Conservation (phyloP, 2,113 vertebrate genomes). For the Fulica atra region DNA sequence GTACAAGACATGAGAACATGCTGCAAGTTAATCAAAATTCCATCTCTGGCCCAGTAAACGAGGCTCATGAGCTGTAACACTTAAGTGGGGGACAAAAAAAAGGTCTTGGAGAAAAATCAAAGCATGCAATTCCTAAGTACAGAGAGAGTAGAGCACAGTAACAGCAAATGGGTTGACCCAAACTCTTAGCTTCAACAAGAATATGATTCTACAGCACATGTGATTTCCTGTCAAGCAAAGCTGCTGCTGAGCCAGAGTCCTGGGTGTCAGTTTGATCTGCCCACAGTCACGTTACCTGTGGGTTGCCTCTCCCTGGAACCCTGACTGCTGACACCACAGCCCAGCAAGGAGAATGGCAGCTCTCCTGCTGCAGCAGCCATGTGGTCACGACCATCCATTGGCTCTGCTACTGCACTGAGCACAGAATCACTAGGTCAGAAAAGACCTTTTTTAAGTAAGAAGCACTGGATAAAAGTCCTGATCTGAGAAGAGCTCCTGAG, state of each 20-base stretch:
- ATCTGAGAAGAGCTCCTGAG: not conserved
- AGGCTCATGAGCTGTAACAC: not conserved
- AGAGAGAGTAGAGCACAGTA: not conserved
- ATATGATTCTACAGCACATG: not conserved
- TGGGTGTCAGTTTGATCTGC: not conserved
- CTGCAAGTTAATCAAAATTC: not conserved
- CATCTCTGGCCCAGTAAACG: not conserved
- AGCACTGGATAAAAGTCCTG: not conserved
- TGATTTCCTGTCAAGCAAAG: not conserved
- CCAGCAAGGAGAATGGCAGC: not conserved
- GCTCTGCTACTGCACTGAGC: not conserved
- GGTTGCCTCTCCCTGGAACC: not conserved
- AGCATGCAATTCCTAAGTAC: not conserved
- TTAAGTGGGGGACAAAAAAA: not conserved
- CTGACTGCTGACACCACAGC: not conserved
- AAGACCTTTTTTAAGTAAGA: not conserved
- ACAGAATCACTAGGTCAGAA: not conserved
- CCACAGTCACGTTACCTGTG: not conserved
- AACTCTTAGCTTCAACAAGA: not conserved
- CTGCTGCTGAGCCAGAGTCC: not conserved
- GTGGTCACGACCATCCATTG: rapidly evolving
- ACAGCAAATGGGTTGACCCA: not conserved
- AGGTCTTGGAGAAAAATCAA: not conserved
- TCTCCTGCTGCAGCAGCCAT: not conserved
- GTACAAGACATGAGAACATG: not conserved